A percentile compares a stretch with the other conserved stretches of the same genome.
Evolutionary conservation across 2,113 vertebrate genomes (phyloP).

Genomic region (Vulpes vulpes): DNA sequence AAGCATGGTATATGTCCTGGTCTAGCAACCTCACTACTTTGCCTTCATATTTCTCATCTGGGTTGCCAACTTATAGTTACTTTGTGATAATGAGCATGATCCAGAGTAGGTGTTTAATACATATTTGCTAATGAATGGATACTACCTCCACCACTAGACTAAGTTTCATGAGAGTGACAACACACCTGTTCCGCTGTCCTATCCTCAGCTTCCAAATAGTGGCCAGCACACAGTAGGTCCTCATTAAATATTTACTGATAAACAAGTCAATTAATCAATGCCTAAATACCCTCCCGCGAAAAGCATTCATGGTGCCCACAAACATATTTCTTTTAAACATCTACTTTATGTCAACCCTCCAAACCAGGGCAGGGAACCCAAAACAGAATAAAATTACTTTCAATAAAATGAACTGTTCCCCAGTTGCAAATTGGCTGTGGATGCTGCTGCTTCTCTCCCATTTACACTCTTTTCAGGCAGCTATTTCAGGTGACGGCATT

Average conservation of each 20-base stretch:
- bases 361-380: constrained; percentile 68
- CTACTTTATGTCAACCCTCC: not conserved
- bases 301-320: not conserved
- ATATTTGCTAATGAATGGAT: constrained; percentile 33
- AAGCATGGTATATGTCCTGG: not conserved
- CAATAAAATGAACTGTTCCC: constrained; percentile 73
- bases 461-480: constrained; percentile 72
- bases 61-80: not conserved
- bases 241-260: not conserved
- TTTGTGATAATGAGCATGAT: not conserved
- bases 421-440: constrained; percentile 56
- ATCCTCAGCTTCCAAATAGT: not conserved
- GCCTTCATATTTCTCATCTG: not conserved
- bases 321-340: constrained; percentile 50
- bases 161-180: not conserved
- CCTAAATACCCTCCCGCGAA: not conserved
- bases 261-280: not conserved
- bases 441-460: constrained; percentile 49
- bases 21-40: not conserved
- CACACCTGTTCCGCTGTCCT: not conserved
- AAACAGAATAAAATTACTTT: constrained; percentile 70
- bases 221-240: not conserved
- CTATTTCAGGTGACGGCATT: constrained; percentile 76
- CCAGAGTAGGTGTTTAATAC: not conserved
- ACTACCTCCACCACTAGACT: not conserved